These are phyloP conservation scores for Empidonax alnorum DNA, from an alignment of 2,113 vertebrate species.

Conservation along the genomic window DNA sequence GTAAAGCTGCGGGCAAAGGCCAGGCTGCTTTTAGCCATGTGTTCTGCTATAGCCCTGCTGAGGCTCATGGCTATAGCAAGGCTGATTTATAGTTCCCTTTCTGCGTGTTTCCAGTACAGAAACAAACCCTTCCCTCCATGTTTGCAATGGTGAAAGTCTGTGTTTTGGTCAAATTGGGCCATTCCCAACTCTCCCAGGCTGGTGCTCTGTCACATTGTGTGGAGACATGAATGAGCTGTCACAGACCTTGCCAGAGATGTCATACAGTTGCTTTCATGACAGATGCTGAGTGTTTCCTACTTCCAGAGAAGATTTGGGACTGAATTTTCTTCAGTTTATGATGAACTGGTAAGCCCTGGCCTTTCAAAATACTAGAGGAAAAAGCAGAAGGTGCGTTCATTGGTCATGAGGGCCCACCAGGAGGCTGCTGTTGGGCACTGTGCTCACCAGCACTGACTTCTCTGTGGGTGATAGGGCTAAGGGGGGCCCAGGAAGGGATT, in stretches of 20 bases:
- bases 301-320: not conserved
- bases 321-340: not conserved
- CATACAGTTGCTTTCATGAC: not conserved
- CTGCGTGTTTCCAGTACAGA: not conserved
- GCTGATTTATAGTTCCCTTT: not conserved
- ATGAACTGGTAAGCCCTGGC: not conserved
- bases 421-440: not conserved
- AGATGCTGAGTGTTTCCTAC: not conserved
- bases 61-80: not conserved
- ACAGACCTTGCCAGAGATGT: not conserved
- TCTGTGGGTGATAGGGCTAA: not conserved
- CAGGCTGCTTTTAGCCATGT: not conserved
- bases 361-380: not conserved
- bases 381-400: not conserved
- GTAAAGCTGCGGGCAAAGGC: not conserved
- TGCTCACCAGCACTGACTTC: not conserved
- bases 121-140: not conserved
- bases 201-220: accelerated
- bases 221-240: not conserved
- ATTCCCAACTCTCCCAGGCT: not conserved
- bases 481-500: not conserved
- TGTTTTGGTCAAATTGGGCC: not conserved
- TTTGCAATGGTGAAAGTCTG: not conserved
- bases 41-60: not conserved
- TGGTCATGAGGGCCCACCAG: not conserved